phyloP scores from a whole-genome alignment of 2,113 vertebrate species.

The Arenaria interpres region DNA sequence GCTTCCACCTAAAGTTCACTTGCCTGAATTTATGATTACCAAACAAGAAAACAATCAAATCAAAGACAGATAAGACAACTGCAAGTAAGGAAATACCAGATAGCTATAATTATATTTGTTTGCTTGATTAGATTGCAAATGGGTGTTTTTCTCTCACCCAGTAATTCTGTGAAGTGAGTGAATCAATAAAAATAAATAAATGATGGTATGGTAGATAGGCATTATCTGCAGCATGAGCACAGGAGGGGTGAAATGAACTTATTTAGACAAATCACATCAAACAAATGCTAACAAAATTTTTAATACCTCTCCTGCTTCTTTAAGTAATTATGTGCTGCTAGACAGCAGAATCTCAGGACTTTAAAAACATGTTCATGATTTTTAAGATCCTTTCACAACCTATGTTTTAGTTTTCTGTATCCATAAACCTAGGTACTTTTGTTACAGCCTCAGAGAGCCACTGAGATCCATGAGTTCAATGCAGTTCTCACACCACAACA shows the following conservation, averaged over 20 bases:
- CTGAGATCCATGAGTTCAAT: not conserved
- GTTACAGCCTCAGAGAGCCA: not conserved
- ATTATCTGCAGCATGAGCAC: not conserved
- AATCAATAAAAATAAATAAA: conserved; percentile 34
- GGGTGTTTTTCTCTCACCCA: not conserved
- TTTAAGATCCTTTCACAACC: not conserved
- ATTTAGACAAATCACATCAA: not conserved
- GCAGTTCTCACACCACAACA: not conserved
- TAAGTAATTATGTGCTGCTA: not conserved
- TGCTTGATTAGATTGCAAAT: conserved; percentile 47
- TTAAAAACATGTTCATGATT: not conserved
- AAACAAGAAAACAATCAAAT: conserved; percentile 41
- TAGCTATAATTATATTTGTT: conserved; percentile 42
- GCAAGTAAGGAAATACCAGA: conserved; percentile 15
- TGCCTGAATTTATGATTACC: not conserved
- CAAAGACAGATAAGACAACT: conserved; percentile 19
- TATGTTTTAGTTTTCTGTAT: not conserved
- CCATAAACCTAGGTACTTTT: not conserved
- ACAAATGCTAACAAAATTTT: not conserved
- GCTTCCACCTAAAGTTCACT: not conserved
- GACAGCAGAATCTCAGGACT: not conserved
- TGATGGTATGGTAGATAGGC: not conserved
- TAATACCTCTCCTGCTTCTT: not conserved
- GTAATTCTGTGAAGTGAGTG: not conserved
- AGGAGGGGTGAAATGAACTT: not conserved